Evolutionary conservation across 2,888 invertebrate species (phyloP), one percentile per base, ranked within the genome.

Genomic region (Chrysodeixis includens): DNA sequence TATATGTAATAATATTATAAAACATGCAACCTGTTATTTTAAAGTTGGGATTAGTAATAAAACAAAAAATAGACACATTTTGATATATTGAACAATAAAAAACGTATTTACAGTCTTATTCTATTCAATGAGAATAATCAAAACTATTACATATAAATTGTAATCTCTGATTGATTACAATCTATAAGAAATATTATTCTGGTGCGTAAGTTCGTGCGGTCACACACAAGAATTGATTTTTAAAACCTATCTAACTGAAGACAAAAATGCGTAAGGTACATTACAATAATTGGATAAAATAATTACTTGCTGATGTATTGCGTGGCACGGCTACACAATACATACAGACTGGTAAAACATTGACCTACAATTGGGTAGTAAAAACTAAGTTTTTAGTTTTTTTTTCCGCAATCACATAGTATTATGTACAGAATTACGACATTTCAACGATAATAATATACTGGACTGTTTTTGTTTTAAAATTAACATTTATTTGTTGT

Each of bases 91-190:
- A 91, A 89, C 88, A 88, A 88, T 89, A 90, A 87, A 92, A 88
- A 91, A 88, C 84, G 87, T 93, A 92, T 91, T 88, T 92, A 92
- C 92, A 92, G 83, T 84, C 86, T 88, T 90, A 88, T 71, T 67
- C 76, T 81, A 81, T 68, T 69, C 66, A 60, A 71, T 71, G 63
- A 63, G 75, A 82, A 83, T 74, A 72, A 69, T 67, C 51, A 60
- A 72, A 80, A 79, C 71, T 76, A 76, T 79, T 66, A 74, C 59
- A 10, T 10, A 49, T 72, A 62, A 81, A 56, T 54, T 44, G 61
- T 73, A 62, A 81, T 59, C 60, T 44, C 18, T 30, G 22, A 44
- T 35, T 32, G 20, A 32, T 20, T 52, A 64, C 46, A 35, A 63
- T 52, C 66, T 26, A 51, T 20, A 44, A n/a, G 4, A 3, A 1